Evolutionary conservation across 1,140 invertebrate genomes (phyloP).

Genomic region (Hormaphis cornu): DNA sequence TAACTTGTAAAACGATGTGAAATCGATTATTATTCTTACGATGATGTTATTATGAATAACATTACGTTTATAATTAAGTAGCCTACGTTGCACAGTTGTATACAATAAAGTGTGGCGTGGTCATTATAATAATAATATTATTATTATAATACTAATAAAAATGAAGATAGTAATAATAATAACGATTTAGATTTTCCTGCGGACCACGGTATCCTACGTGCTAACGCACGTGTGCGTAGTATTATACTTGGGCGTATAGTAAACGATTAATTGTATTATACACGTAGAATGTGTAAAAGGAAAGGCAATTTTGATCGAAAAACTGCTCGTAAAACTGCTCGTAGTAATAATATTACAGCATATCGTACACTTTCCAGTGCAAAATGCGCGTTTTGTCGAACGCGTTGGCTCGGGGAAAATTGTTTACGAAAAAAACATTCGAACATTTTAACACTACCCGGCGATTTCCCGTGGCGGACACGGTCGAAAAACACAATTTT

Average conservation of each 20-base stretch:
- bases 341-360: no score
- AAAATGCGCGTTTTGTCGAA: no score
- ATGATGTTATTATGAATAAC: conserved; percentile 13
- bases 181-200: neutral
- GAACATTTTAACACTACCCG: no score
- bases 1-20: conserved; percentile 15
- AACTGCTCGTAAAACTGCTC: no score
- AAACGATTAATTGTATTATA: neutral
- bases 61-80: conserved; percentile 23
- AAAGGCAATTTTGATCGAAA: conserved; percentile 3
- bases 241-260: neutral
- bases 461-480: no score
- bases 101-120: neutral
- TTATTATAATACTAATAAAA: neutral
- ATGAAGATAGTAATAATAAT: neutral
- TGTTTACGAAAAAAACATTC: no score
- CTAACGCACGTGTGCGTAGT: conserved; percentile 10
- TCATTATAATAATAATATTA: conserved; percentile 14
- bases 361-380: no score
- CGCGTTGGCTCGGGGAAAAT: no score
- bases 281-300: neutral
- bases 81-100: neutral
- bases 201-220: neutral
- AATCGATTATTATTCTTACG: conserved; percentile 25
- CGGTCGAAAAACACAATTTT: no score